A percentile compares a stretch with the other conserved stretches of the same genome.
Evolutionary conservation across 1,140 invertebrate genomes (phyloP).

Genomic region (Choristoneura fumiferana): DNA sequence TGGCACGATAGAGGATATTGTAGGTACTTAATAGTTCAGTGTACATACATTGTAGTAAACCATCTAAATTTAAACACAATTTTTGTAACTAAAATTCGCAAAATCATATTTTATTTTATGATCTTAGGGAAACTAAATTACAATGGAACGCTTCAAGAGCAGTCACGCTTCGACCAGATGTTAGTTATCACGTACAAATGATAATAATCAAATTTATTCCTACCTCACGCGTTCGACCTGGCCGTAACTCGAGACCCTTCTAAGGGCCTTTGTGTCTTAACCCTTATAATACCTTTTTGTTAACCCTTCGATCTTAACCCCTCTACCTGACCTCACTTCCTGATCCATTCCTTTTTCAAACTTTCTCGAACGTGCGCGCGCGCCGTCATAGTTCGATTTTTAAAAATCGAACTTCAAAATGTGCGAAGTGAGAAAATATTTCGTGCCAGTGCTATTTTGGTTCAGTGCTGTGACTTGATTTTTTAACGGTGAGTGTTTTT

Average conservation of each 20-base stretch:
- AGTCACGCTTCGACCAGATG: no score
- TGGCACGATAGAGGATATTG: no score
- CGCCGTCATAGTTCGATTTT: constrained; percentile 47
- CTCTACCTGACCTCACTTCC: constrained; percentile 72
- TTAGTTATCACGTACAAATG: background rate
- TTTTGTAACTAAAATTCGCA: no score
- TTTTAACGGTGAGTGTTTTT: no score
- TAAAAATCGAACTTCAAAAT: constrained; percentile 21
- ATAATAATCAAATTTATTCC: constrained; percentile 34
- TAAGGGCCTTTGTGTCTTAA: constrained; percentile 54
- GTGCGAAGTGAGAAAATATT: background rate
- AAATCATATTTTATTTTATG: no score
- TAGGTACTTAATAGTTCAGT: no score
- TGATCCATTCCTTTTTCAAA: constrained; percentile 64
- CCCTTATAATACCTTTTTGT: constrained; percentile 67
- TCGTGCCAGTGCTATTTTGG: constrained; percentile 23
- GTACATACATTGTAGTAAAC: no score
- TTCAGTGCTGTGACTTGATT: background rate
- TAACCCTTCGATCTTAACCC: constrained; percentile 71
- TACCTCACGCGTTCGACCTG: constrained; percentile 44
- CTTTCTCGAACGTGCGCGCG: constrained; percentile 62
- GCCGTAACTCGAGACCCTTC: constrained; percentile 51
- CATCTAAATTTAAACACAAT: no score
- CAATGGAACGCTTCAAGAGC: no score
- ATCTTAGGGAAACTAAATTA: no score